Evolutionary conservation across 1,140 invertebrate species (phyloP), one percentile per base, ranked within the genome.

Genomic region (Anadara kagoshimensis): DNA sequence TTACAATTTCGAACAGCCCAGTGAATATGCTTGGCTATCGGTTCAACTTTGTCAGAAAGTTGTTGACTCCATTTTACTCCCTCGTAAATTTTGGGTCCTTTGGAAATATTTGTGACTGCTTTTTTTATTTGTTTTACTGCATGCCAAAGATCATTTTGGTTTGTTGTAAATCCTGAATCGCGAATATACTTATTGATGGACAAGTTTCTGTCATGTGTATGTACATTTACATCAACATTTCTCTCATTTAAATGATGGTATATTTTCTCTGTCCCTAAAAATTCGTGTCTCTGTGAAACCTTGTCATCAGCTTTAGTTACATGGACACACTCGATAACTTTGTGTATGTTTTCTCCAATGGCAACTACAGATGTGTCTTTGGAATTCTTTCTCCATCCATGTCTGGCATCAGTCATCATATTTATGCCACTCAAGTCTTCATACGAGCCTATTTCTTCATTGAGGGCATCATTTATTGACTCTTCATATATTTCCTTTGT

Each of bases 321-420:
- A 49, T 65, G 44, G 18, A 20, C 45, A 44, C 57, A 67, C 1
- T 61, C 53, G 12, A 73, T 7, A 53, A 73, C 63, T 53, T 59
- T 73, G 47, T 67, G 56, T 0, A 53, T 24, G 24, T 66, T 51
- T 49, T 73, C 44, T 7, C 63, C 62, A 43, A 66, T 49, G 2
- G 56, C 54, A 36, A 73, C 63, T 41, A 73, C 45, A 53, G 44
- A 62, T 1, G 29, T 61, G 41, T 73, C 64, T n/a, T 73, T 53
- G 10, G 70, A 56, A 54, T 67, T 73, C 43, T 73, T 73, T 61
- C 64, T 36, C 71, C 56, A 73, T 0, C 64, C 64, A 67, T 67
- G 63, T 22, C 64, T 12, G 18, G 56, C 71, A 47, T 67, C 63
- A 47, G 43, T 66, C 20, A 66, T 66, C n/a, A 73, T 73, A 29